These are phyloP conservation scores for Echiichthys vipera DNA, from an alignment of 2,797 vertebrate genomes.

Conservation along the genomic window DNA sequence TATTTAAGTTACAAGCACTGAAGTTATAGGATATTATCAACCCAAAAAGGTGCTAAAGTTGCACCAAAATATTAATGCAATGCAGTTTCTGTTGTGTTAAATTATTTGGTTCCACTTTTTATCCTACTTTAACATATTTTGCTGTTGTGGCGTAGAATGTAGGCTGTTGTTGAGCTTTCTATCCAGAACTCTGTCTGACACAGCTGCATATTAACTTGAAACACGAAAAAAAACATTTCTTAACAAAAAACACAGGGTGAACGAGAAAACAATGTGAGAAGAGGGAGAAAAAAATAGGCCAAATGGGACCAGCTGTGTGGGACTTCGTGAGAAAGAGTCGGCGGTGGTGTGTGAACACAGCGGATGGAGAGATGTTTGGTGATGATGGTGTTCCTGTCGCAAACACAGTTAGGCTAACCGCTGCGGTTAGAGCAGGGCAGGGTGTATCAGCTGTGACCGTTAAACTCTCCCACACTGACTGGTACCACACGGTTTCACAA, in stretches of 20 bases:
- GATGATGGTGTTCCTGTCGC: conserved; percentile 62
- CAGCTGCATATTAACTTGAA: conserved; percentile 25
- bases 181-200: conserved; percentile 17
- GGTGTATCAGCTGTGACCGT: conserved; percentile 72
- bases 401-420: conserved; percentile 55
- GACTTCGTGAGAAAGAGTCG: conserved; percentile 63
- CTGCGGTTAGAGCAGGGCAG: conserved; percentile 49
- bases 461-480: conserved; percentile 48
- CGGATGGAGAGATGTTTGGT: conserved; percentile 60
- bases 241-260: conserved; percentile 14
- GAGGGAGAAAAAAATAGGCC: conserved; percentile 17
- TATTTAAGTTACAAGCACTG: not conserved
- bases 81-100: not conserved
- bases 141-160: not conserved
- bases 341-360: conserved; percentile 57
- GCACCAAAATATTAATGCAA: not conserved
- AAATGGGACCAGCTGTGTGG: conserved; percentile 57
- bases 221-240: conserved; percentile 7
- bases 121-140: not conserved
- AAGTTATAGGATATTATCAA: not conserved
- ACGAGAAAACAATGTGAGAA: conserved; percentile 18
- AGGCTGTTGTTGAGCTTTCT: not conserved
- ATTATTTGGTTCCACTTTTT: conserved; percentile 1
- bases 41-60: not conserved
- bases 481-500: conserved; percentile 68